phyloP scores from a whole-genome alignment of 1,140 invertebrate species.

The Polypedilum vanderplanki region DNA sequence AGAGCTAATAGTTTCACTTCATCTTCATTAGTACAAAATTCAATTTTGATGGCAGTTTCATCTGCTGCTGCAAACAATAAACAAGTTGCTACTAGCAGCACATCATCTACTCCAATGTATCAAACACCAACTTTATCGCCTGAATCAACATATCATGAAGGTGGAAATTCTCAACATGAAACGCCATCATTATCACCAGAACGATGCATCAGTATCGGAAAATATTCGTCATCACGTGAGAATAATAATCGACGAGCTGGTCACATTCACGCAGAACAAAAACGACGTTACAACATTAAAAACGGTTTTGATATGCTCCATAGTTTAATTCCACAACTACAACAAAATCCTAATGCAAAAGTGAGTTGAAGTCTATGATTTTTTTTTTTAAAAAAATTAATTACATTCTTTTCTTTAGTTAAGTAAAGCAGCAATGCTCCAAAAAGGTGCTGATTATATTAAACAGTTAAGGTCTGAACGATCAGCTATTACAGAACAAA shows the following conservation, averaged over 20 bases:
- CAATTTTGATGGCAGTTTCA: background rate
- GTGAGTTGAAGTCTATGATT: conserved; percentile 45
- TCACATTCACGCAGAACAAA: conserved; percentile 97
- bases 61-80: background rate
- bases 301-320: conserved; percentile 94
- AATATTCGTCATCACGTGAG: conserved; percentile 32
- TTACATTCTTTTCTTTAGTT: conserved; percentile 46
- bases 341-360: conserved; percentile 85
- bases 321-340: conserved; percentile 85
- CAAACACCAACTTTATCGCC: conserved; percentile 44
- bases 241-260: conserved; percentile 60
- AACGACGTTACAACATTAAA: conserved; percentile 94
- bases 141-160: conserved; percentile 42
- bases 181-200: background rate
- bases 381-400: too few relatives aligned
- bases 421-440: conserved; percentile 93
- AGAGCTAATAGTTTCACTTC: conserved; percentile 16
- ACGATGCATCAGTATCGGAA: background rate
- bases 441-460: conserved; percentile 95
- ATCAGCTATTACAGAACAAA: conserved; percentile 81
- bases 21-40: conserved; percentile 22
- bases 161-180: conserved; percentile 23
- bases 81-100: conserved; percentile 1
- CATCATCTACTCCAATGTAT: conserved; percentile 33
- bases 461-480: conserved; percentile 80